Conservation (phyloP, 2,888 invertebrate species). For the Conus canariensis region DNA sequence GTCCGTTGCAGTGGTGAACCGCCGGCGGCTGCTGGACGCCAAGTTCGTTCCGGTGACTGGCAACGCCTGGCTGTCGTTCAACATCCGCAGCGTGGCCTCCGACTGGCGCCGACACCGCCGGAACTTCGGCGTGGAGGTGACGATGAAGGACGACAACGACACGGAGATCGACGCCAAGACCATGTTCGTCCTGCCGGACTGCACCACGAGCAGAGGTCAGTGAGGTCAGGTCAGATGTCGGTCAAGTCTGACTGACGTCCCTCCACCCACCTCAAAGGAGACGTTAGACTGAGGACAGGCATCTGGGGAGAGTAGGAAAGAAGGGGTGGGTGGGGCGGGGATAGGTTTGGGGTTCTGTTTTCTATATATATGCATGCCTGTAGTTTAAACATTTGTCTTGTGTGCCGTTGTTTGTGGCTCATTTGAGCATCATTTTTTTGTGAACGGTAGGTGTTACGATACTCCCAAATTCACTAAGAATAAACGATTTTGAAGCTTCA, state of each 20-base stretch:
- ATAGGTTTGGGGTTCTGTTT: neutral
- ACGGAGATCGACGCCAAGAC: slow-evolving; percentile 36
- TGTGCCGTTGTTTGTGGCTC: too few species aligned
- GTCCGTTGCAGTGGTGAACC: slow-evolving; percentile 28
- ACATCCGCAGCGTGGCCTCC: slow-evolving; percentile 23
- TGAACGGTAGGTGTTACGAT: too few species aligned
- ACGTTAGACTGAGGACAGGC: too few species aligned
- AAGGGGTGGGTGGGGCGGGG: neutral
- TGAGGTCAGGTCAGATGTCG: neutral
- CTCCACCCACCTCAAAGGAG: too few species aligned
- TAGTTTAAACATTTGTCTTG: too few species aligned
- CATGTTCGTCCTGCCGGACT: slow-evolving; percentile 32
- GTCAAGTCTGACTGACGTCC: neutral
- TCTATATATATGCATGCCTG: too few species aligned
- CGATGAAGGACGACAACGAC: slow-evolving; percentile 40
- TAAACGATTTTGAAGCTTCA: too few species aligned
- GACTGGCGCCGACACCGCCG: slow-evolving; percentile 43
- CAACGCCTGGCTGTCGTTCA: slow-evolving; percentile 33
- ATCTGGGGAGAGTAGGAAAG: too few species aligned
- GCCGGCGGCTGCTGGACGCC: slow-evolving; percentile 38
- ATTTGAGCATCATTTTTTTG: too few species aligned
- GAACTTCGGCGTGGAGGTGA: slow-evolving; percentile 40
- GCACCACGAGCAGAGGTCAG: slow-evolving; percentile 33
- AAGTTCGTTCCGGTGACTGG: slow-evolving; percentile 22
- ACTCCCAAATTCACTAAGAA: too few species aligned